Base-by-base conservation (phyloP, 2,797 vertebrate genomes). In the Clarias pachynema region DNA sequence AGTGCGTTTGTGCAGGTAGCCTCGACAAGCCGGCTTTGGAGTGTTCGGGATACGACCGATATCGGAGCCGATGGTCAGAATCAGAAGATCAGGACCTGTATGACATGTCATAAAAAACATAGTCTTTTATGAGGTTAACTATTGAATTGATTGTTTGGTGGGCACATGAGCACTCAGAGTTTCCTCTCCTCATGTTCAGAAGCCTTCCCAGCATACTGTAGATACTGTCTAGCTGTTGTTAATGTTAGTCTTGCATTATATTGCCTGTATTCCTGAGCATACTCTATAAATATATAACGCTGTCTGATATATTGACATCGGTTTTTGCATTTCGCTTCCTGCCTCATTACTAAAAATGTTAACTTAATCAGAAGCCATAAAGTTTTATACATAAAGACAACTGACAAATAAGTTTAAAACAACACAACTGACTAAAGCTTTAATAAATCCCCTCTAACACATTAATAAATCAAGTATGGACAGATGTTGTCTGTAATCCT, bases 1-100 rank as follows among this genome's bases (percentile, higher is more conserved):
- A 31, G 96, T 97, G 60, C 96, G 93, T 86, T 98, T 98, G 85
- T 97, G 95, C 10, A 98, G 93, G 85, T 98, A 97, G 34, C 97
- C 96, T 0, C 95, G 94, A 84, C 97, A 99, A 1, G 96, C 92
- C 3, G 97, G 97, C 75, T 96, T 92, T 0, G 97, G 97, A 0
- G 93, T 97, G 85, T 96, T 98, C 2, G 97, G 97, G 65, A 92
- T 92, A 8, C 92, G 94, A 66, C 96, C 96, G 60, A 98, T 98
- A 90, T 97, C 97, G 6, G 97, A 98, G 65, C 96, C 97, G 65
- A 97, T 96, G 70, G 96, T 95, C 87, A 99, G 89, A 0, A 95
- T 97, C 82, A 98, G 90, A 77, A 95, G 89, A 86, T 98, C 96
- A 81, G 96, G 96, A 87, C 97, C 97, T 98, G 78, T 81, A 63